Evolutionary conservation across 2,888 invertebrate species (phyloP), one percentile per base, ranked within the genome.

Genomic region (Teleogryllus oceanicus): DNA sequence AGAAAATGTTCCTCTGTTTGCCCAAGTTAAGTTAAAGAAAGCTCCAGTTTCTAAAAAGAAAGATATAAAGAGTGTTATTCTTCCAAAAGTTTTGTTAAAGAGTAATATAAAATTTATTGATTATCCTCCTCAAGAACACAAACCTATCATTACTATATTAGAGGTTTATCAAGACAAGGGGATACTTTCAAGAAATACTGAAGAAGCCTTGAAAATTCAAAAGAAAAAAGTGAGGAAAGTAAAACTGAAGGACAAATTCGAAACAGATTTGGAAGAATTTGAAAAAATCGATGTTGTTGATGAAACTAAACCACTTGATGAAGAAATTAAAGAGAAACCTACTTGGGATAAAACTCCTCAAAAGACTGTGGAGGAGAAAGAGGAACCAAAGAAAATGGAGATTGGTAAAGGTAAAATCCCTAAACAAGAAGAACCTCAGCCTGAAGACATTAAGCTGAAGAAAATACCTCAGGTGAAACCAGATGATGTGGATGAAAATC

Each of bases 81-180:
- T 94, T 80, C 93, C 92, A 0, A 93, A 92, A 86, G 88, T 93
- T 79, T 89, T 92, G 84, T 87, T 94, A 0, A 93, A 92, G 84
- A 94, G 94, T 85, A 89, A 92, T 83, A 92, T 94, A n/a, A 89
- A 87, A 75, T 89, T 89, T 83, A 86, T 89, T 2, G 88, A 88
- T 78, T 89, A 89, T 82, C 87, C 88, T 74, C 86, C 87, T 21
- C n/a, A 81, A 74, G 86, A 87, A 83, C 84, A 85, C 78, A 82
- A 84, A 78, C 85, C 87, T 10, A 82, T 84, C 50, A 85, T 87
- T 51, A 85, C 86, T 50, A 83, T 87, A 82, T 83, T 85, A 20
- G 84, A 84, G 79, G 90, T 90, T 79, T 83, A 90, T 21, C 90
- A 90, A 82, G 90, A 91, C 84, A 90, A 89, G 84, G 94, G 93